Conservation (phyloP, 2,888 invertebrate genomes). For the Apotomis capreana region DNA sequence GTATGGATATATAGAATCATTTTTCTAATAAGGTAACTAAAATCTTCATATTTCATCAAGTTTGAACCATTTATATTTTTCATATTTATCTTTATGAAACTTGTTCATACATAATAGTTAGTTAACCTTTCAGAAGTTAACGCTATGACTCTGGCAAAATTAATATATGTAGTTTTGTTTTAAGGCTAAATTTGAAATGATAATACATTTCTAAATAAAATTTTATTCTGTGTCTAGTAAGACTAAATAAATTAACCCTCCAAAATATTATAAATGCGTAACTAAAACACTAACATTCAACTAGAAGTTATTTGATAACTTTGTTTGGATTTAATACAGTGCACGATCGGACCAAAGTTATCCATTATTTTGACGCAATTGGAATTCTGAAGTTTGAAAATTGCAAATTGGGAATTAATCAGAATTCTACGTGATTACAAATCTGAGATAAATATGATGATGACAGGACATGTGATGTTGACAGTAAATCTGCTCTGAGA, state of each 20-base stretch:
- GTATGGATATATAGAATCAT: too few species aligned
- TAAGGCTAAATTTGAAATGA: neutral
- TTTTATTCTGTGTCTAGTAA: neutral
- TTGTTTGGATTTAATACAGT: neutral
- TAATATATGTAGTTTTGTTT: neutral
- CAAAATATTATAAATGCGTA: neutral
- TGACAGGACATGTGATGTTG: neutral
- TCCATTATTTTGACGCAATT: conserved; percentile 11
- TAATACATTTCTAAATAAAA: too few species aligned
- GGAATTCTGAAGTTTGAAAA: conserved; percentile 1
- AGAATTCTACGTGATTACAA: neutral
- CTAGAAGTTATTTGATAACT: neutral
- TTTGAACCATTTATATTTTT: too few species aligned
- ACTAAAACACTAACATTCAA: neutral
- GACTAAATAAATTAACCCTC: neutral
- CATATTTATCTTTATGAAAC: too few species aligned
- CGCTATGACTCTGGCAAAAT: too few species aligned
- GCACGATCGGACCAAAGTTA: neutral
- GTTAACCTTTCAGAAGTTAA: too few species aligned
- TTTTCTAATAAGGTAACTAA: too few species aligned
- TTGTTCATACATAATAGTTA: too few species aligned
- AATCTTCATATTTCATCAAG: too few species aligned
- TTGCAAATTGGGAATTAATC: conserved; percentile 10
- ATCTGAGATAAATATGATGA: neutral
- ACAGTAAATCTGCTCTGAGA: neutral